phyloP scores from a whole-genome alignment of 2,888 invertebrate genomes.

The Leucophora obtusa region DNA sequence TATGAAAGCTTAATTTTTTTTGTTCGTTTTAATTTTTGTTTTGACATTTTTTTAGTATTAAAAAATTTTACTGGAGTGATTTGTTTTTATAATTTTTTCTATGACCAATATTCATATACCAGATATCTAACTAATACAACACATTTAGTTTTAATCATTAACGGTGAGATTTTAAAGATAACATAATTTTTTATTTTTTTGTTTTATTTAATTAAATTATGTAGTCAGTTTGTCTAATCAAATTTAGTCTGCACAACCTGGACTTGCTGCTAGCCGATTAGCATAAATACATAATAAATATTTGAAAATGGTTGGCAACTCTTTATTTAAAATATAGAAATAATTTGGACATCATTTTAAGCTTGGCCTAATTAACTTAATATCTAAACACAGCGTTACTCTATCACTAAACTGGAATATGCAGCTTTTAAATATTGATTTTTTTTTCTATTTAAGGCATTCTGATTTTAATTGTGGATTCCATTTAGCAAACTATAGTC shows the following conservation, averaged over 20 bases:
- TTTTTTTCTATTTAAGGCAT: too few relatives aligned
- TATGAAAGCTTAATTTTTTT: neutral
- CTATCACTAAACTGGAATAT: too few relatives aligned
- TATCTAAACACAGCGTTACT: too few relatives aligned
- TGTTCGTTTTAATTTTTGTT: slow-evolving; percentile 32
- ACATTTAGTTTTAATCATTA: slow-evolving; percentile 15
- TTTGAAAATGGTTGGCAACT: neutral
- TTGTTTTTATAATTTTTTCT: slow-evolving; percentile 38
- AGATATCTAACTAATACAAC: too few relatives aligned
- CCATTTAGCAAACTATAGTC: too few relatives aligned
- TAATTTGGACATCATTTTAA: too few relatives aligned
- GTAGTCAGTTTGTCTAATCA: slow-evolving; percentile 59
- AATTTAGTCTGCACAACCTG: slow-evolving; percentile 3
- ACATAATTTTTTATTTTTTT: neutral
- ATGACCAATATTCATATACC: neutral
- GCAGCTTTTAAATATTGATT: too few relatives aligned
- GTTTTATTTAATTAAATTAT: slow-evolving; percentile 28
- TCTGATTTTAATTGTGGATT: too few relatives aligned
- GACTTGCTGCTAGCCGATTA: slow-evolving; percentile 13
- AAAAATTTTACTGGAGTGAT: slow-evolving; percentile 11
- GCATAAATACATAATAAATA: slow-evolving; percentile 17
- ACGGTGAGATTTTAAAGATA: slow-evolving; percentile 47
- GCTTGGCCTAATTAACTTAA: too few relatives aligned
- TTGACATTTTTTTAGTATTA: slow-evolving; percentile 20
- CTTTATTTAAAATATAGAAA: neutral